Evolutionary conservation across 2,797 vertebrate genomes (phyloP).

Genomic region (Sebastes steindachneri): DNA sequence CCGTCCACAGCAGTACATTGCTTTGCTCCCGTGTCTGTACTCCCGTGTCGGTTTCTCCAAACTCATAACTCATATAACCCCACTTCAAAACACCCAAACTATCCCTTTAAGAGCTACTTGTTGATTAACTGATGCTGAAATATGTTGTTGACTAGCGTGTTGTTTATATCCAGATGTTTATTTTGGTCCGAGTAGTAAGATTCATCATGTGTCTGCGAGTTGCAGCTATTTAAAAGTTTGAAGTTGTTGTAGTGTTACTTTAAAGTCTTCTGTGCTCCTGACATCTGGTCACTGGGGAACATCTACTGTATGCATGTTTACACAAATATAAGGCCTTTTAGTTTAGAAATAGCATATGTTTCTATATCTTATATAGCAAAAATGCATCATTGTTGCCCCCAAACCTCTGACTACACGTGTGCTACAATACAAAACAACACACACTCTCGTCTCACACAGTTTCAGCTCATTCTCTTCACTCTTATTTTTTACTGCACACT

Average conservation of each 20-base stretch:
- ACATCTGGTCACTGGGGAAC: slow-evolving; percentile 9
- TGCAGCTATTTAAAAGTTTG: slow-evolving; percentile 11
- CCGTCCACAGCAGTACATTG: too few relatives aligned
- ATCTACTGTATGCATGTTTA: background rate
- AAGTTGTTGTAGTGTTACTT: slow-evolving; percentile 1
- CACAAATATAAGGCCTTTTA: background rate
- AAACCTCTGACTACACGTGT: slow-evolving; percentile 52
- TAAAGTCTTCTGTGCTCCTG: slow-evolving; percentile 1
- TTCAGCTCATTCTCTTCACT: slow-evolving; percentile 45
- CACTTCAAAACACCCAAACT: too few relatives aligned
- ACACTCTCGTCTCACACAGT: slow-evolving; percentile 1
- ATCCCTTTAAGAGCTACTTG: background rate
- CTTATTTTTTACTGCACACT: slow-evolving; percentile 55
- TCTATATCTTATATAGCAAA: slow-evolving; percentile 12
- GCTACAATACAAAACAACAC: slow-evolving; percentile 7
- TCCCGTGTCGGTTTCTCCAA: too few relatives aligned
- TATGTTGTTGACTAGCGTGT: background rate
- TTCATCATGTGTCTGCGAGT: background rate
- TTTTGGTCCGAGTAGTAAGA: background rate
- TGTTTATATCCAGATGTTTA: slow-evolving; percentile 14
- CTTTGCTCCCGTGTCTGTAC: too few relatives aligned
- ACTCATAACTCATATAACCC: too few relatives aligned
- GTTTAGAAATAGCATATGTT: background rate
- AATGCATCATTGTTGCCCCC: slow-evolving; percentile 48
- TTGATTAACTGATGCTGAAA: background rate